Base-by-base conservation (phyloP, 2,888 invertebrate genomes). In the Crossocerus cetratus region DNA sequence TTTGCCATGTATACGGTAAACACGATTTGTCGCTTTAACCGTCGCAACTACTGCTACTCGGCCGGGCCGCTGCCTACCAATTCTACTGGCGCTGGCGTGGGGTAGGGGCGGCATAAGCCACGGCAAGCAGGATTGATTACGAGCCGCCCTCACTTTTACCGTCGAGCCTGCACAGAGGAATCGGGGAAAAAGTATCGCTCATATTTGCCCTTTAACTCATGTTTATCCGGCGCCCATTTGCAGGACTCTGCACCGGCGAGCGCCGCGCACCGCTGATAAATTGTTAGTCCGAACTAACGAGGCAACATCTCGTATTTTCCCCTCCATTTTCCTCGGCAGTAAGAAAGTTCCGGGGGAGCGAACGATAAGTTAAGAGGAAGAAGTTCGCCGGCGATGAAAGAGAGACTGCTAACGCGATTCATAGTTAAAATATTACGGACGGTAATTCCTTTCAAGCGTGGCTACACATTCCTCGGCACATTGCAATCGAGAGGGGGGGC, bases 1-100 rank as follows among this genome's bases (percentile, higher is more conserved):
- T 80, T 81, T 79, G 66, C 70, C 62, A 45, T 72, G 73, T 69
- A 71, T 65, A 74, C 70, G 71, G 72, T 63, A 78, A 81, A 78
- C 72, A 74, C 68, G 56, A 71, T 73, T 80, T 69, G 72, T 73
- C 82, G 71, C 75, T 81, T 69, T 76, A 74, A 72, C 61, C 56
- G 60, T 54, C 65, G 58, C 43, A 64, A 53, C 64, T 53, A 55
- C 55, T 32, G 32, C 32, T 32, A 32, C 16, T 18, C n/a, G 5
- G 5, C 18, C 16, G 4, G 5, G 13, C 16, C 49, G 2, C 5
- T 49, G 49, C 49, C 8, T 49, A 18, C 32, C 32, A 32, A 32
- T 32, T 32, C 32, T 32, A 5, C 11, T 32, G 32, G 8, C 1
- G 32, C 32, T 32, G 49, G 49, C 43, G 43, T 55, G 21, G 63